Conservation (phyloP, 2,888 invertebrate species). For the Dinocampus coccinellae region DNA sequence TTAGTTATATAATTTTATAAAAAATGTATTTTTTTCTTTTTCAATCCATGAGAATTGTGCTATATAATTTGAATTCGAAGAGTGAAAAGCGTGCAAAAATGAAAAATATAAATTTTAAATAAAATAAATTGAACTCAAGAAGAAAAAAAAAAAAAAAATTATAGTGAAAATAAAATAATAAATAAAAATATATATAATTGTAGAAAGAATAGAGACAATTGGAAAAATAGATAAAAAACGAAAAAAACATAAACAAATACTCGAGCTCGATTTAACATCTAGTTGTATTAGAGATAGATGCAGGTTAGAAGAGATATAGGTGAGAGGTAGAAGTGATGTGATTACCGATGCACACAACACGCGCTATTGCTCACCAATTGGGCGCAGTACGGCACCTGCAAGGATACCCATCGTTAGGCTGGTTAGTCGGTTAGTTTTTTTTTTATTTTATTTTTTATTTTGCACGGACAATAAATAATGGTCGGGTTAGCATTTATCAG, state of each 20-base stretch:
- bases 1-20: background rate
- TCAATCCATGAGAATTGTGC: background rate
- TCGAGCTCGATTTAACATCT: conserved; percentile 49
- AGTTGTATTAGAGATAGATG: conserved; percentile 49
- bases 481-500: conserved; percentile 32
- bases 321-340: conserved; percentile 83
- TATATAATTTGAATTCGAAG: conserved; percentile 18
- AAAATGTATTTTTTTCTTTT: too few relatives aligned
- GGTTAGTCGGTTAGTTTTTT: conserved; percentile 60
- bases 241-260: conserved; percentile 42
- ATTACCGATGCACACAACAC: conserved; percentile 96
- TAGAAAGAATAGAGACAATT: background rate
- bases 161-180: background rate
- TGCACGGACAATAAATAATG: conserved; percentile 23
- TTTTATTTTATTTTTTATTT: conserved; percentile 7
- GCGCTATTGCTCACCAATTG: conserved; percentile 95
- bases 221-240: conserved; percentile 10
- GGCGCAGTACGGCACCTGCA: conserved; percentile 93
- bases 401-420: conserved; percentile 68
- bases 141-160: background rate
- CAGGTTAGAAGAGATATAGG: conserved; percentile 59
- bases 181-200: background rate
- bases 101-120: conserved; percentile 4
- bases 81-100: conserved; percentile 34
- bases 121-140: too few relatives aligned